Evolutionary conservation across 2,113 vertebrate species (phyloP).

Genomic region (Zootoca vivipara): DNA sequence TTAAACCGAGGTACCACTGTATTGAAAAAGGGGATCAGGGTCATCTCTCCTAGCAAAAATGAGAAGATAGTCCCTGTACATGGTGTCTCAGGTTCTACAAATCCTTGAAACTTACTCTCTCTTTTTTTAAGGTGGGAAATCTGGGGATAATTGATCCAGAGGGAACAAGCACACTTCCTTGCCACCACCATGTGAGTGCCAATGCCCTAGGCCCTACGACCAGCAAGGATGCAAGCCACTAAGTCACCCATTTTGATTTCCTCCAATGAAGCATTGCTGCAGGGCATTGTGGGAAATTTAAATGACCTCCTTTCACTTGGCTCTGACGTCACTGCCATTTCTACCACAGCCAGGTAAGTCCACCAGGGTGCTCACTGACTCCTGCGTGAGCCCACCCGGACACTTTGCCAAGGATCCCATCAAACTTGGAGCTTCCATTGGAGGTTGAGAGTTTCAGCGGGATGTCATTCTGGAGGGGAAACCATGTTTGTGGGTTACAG

Average conservation of each 20-base stretch:
- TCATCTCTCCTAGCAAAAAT: too few relatives aligned
- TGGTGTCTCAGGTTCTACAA: too few relatives aligned
- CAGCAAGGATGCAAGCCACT: not conserved
- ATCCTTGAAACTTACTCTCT: too few relatives aligned
- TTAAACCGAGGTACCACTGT: too few relatives aligned
- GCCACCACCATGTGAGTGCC: accelerated
- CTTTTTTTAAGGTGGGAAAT: too few relatives aligned
- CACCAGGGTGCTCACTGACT: not conserved
- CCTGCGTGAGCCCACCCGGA: too few relatives aligned
- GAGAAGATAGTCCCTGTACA: too few relatives aligned
- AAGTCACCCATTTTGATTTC: not conserved
- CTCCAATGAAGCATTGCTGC: not conserved
- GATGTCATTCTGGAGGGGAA: not conserved
- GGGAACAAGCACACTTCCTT: too few relatives aligned
- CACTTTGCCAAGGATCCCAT: not conserved
- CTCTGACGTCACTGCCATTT: not conserved
- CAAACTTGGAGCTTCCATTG: not conserved
- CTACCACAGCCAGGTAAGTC: not conserved
- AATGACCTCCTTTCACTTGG: not conserved
- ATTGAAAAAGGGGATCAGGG: too few relatives aligned
- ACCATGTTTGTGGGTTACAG: not conserved
- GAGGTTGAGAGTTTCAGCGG: not conserved
- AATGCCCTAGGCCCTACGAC: not conserved
- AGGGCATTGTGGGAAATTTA: not conserved
- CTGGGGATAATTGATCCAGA: too few relatives aligned